Conservation (phyloP, 2,888 invertebrate genomes). For the Myopa tessellatipennis region DNA sequence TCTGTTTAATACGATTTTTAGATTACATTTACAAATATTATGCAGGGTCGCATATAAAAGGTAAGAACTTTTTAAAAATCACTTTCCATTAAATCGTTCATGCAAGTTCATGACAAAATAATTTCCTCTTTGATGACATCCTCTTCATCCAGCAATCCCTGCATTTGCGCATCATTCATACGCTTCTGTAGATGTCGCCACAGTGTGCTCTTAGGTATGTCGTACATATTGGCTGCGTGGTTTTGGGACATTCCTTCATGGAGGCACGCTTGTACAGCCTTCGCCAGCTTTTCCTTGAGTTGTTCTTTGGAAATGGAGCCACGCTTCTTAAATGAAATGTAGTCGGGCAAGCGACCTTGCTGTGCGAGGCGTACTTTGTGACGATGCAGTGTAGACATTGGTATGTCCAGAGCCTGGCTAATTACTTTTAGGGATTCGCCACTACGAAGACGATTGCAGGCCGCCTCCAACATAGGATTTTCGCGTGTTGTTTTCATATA, state of each 20-base stretch:
- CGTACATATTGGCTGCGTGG: constrained; percentile 66
- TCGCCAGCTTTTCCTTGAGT: constrained; percentile 61
- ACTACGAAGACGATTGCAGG: constrained; percentile 62
- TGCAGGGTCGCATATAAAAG: too few species aligned
- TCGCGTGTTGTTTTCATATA: constrained; percentile 64
- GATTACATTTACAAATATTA: neutral
- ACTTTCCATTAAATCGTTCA: neutral
- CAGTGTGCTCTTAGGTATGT: constrained; percentile 67
- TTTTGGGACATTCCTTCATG: constrained; percentile 67
- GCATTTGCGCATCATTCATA: constrained; percentile 51
- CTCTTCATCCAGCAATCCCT: constrained; percentile 46
- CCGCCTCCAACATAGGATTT: constrained; percentile 62
- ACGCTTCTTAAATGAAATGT: constrained; percentile 63
- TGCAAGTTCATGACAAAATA: constrained; percentile 50
- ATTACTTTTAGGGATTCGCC: constrained; percentile 66
- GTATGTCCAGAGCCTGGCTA: constrained; percentile 65
- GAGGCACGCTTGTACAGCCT: constrained; percentile 65
- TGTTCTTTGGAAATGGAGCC: constrained; percentile 65
- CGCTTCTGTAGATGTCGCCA: constrained; percentile 67
- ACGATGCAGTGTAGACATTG: constrained; percentile 67
- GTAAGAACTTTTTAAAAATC: neutral
- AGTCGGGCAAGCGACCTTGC: constrained; percentile 64
- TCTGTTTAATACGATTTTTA: too few species aligned
- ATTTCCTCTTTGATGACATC: constrained; percentile 55
- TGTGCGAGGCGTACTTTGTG: constrained; percentile 65